phyloP scores from a whole-genome alignment of 1,140 invertebrate genomes.

The Drosophila bocki region DNA sequence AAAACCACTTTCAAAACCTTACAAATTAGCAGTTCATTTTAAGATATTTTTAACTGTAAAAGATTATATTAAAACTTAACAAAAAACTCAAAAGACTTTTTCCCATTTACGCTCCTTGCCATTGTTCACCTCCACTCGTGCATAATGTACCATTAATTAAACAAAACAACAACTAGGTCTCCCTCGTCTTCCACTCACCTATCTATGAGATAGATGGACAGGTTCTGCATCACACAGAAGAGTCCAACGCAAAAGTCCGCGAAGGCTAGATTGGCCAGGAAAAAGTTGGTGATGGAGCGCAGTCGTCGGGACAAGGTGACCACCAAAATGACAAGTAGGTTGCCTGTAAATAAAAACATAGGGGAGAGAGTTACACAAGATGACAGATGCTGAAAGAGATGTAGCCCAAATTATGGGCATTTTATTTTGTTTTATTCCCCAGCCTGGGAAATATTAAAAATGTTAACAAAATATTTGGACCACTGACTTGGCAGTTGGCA shows the following conservation, averaged over 20 bases:
- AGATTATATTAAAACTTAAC: no score
- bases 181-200: conserved; percentile 86
- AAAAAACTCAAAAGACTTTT: neutral
- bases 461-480: conserved; percentile 48
- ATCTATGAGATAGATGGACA: conserved; percentile 91
- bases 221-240: conserved; percentile 94
- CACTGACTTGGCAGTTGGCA: conserved; percentile 11
- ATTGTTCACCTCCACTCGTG: conserved; percentile 12
- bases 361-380: neutral
- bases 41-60: neutral
- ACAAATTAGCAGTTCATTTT: no score
- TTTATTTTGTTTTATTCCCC: neutral
- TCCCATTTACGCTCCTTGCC: neutral
- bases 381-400: conserved; percentile 18
- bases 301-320: conserved; percentile 91
- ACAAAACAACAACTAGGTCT: neutral
- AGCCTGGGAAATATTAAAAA: conserved; percentile 42
- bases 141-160: conserved; percentile 29
- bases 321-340: conserved; percentile 92
- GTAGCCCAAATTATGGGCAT: conserved; percentile 8
- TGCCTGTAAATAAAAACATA: conserved; percentile 87
- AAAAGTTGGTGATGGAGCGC: conserved; percentile 93
- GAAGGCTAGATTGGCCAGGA: conserved; percentile 92
- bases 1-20: neutral
- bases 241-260: conserved; percentile 94